Percentiles rank a stretch among this genome's conserved stretches.
Conservation (phyloP, 2,113 vertebrate species). For the Helogale parvula region DNA sequence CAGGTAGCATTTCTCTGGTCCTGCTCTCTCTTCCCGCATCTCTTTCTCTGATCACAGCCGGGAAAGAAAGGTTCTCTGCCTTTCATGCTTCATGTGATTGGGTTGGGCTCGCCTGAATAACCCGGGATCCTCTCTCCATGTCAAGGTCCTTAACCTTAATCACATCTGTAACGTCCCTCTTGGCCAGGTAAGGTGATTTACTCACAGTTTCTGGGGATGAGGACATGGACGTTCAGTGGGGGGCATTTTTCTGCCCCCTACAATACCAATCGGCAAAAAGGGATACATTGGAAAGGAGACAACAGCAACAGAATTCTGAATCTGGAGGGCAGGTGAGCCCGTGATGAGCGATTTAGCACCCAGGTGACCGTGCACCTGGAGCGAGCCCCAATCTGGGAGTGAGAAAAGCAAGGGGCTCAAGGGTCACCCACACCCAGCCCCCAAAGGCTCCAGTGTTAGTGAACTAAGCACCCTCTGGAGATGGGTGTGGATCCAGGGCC, state of each 20-base stretch:
- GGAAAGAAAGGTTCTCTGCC: neutral
- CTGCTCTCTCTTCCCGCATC: fast-evolving
- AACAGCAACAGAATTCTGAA: too few relatives aligned
- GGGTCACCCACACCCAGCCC: neutral
- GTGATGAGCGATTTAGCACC: neutral
- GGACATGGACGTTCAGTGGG: neutral
- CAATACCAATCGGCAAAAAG: neutral
- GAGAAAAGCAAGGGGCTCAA: neutral
- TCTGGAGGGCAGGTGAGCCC: neutral
- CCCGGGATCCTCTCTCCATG: neutral
- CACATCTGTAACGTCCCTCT: neutral
- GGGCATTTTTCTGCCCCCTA: neutral
- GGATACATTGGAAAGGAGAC: neutral
- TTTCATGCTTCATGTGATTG: neutral
- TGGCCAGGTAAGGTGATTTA: neutral
- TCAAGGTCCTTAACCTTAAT: neutral
- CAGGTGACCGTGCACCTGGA: fast-evolving
- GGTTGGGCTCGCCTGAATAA: neutral
- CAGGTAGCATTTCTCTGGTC: neutral
- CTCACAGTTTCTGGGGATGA: neutral
- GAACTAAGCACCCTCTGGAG: neutral
- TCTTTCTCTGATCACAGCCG: neutral
- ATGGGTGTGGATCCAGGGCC: neutral
- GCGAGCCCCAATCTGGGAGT: neutral
- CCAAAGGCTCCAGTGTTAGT: neutral